Base-by-base conservation (phyloP, 2,113 vertebrate genomes). In the Potamarius usumacintae region DNA sequence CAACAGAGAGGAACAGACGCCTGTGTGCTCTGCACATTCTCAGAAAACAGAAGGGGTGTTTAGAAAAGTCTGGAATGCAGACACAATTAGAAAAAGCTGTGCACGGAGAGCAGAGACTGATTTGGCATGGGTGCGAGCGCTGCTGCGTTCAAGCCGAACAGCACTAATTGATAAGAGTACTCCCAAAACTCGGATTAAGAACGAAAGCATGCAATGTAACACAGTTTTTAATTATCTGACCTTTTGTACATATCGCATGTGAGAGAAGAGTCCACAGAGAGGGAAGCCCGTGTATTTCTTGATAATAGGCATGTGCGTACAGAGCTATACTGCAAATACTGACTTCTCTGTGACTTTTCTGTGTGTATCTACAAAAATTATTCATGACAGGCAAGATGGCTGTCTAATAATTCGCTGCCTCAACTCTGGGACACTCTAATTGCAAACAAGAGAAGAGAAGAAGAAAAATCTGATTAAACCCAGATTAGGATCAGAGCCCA, bases 401-500 rank as follows among this genome's bases (percentile, higher is more conserved):
- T 89, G 90, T 83, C 63, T 69, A 89, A 87, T 85, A 90, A 89
- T 85, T 91, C 88, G 63, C 78, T 85, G 58, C 60, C 60, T 89
- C n/a, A 84, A 85, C 81, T 88, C 48, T 81, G 88, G 42, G 89
- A 90, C 82, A 83, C 58, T 85, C 81, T 90, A 88, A 91, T 91
- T 89, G 90, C 90, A 88, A 90, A 92, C 85, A 91, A 85, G 87
- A 88, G 42, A 93, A 77, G 76, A 83, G 72, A 89, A 34, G 86
- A 62, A 58, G 87, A 86, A 86, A 78, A 90, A 91, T 92, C 91
- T 92, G 94, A 94, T 95, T 90, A 95, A 95, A 94, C 90, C 94
- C 93, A 94, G 91, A 95, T 95, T 93, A 93, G 90, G 91, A 94
- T 94, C 92, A 88, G 86, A 92, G 92, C 93, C 95, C 91, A 89